These are phyloP conservation scores for Gambusia affinis DNA, from an alignment of 2,113 vertebrate species.

Conservation along the genomic window DNA sequence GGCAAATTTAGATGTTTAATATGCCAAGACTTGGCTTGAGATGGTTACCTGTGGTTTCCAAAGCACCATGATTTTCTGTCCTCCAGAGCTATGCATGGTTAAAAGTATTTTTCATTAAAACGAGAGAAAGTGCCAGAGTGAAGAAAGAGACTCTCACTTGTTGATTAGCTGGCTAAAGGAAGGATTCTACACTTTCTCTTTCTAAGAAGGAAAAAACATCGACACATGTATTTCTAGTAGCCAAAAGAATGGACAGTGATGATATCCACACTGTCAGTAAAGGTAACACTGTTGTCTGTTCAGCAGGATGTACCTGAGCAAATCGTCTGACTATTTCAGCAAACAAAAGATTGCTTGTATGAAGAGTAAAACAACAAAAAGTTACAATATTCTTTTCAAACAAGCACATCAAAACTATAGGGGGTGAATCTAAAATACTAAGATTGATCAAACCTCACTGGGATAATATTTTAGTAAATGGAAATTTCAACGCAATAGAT, in stretches of 20 bases:
- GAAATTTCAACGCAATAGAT: background rate
- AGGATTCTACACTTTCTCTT: background rate
- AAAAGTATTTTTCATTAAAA: background rate
- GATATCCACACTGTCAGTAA: too few species aligned
- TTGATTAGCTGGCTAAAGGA: too few species aligned
- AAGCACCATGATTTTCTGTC: background rate
- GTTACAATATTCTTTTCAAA: too few species aligned
- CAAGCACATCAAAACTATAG: too few species aligned
- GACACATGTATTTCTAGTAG: background rate
- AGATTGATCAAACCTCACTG: too few species aligned
- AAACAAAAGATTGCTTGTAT: too few species aligned
- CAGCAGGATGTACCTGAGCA: too few species aligned
- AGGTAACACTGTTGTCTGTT: too few species aligned
- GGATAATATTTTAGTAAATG: too few species aligned
- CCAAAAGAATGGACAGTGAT: too few species aligned
- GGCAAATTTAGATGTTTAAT: background rate
- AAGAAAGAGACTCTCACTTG: background rate
- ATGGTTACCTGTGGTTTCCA: background rate
- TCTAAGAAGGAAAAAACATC: background rate
- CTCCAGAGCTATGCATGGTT: background rate
- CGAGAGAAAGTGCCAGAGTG: background rate
- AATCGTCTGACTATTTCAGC: too few species aligned
- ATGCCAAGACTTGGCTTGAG: background rate
- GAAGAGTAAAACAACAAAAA: too few species aligned
- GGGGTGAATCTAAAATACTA: background rate